Evolutionary conservation across 2,888 invertebrate species (phyloP), one percentile per base, ranked within the genome.

Genomic region (Orchesellides sinensis): DNA sequence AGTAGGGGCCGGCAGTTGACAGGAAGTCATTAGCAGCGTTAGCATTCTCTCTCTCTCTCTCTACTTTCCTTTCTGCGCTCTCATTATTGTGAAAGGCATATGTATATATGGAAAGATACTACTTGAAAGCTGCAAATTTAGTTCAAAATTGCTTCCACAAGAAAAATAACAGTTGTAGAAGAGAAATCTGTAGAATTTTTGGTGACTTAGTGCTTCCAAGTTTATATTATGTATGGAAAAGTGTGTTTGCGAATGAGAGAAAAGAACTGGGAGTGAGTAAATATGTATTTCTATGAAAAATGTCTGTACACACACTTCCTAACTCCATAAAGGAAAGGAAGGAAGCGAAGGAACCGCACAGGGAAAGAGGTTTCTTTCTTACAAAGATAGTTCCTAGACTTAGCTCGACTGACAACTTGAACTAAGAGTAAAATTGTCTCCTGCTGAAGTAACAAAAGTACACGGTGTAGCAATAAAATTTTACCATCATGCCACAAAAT

Each of bases 11-110:
- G 75, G 75, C 66, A 75, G 75, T 75, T 75, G 75, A 75, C 75
- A 75, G 75, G 75, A 75, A 75, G 75, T 75, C 75, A 75, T 75
- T 75, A 75, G 75, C 66, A 75, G 75, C 66, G 56, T 21, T 70
- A 47, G 47, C 29, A 6, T 59, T 40, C 25, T 2, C 72, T 23
- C n/a, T n/a, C n/a, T n/a, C n/a, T n/a, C 52, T 54, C 54, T 69
- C 54, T 49, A 52, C 49, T 68, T 49, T 66, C 45, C 35, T 21
- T 6, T 32, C 45, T 61, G 47, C 27, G 21, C 32, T 47, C 29
- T 47, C 29, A 61, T 61, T 73, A 40, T 61, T 70, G 45, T 54
- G 10, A 23, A 23, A 54, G 23, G 23, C 23, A 25, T 54, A 54
- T 49, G 25, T 12, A 25, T 5, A 25, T 23, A 4, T 12, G 54